phyloP scores from a whole-genome alignment of 2,888 invertebrate species.

The Caenorhabditis afra region DNA sequence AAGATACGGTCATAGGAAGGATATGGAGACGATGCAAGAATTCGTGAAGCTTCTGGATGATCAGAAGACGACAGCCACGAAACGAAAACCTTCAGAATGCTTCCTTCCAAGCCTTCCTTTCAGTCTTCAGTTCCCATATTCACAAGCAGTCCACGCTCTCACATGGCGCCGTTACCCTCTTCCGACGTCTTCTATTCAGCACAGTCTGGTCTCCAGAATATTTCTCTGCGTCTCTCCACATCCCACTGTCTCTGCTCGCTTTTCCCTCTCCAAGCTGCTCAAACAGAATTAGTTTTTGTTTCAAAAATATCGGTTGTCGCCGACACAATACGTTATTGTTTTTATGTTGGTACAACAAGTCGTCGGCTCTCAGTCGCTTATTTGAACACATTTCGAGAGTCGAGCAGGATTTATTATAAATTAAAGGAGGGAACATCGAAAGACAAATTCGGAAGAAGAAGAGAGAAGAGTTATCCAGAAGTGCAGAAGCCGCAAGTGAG shows the following conservation, averaged over 20 bases:
- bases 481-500: slow-evolving; percentile 46
- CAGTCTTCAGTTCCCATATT: too few relatives aligned
- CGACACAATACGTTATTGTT: slow-evolving; percentile 55
- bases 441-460: slow-evolving; percentile 7
- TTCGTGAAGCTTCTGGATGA: not conserved
- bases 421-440: slow-evolving; percentile 4
- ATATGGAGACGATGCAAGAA: not conserved
- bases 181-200: not conserved
- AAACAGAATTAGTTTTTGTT: slow-evolving; percentile 46
- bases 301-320: slow-evolving; percentile 43
- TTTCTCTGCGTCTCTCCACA: slow-evolving; percentile 6
- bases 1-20: not conserved
- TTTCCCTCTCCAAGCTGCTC: slow-evolving; percentile 21
- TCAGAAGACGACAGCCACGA: not conserved
- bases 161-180: too few relatives aligned
- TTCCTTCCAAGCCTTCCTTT: too few relatives aligned
- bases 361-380: slow-evolving; percentile 2
- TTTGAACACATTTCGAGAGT: slow-evolving; percentile 41
- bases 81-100: too few relatives aligned
- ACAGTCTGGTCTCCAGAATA: not conserved
- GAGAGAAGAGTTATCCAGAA: not conserved
- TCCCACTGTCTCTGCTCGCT: slow-evolving; percentile 1
- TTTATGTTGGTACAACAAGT: slow-evolving; percentile 48
- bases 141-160: too few relatives aligned
- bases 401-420: slow-evolving; percentile 40